These are phyloP conservation scores for Cepaea hortensis DNA, from an alignment of 2,888 invertebrate genomes.

Conservation along the genomic window DNA sequence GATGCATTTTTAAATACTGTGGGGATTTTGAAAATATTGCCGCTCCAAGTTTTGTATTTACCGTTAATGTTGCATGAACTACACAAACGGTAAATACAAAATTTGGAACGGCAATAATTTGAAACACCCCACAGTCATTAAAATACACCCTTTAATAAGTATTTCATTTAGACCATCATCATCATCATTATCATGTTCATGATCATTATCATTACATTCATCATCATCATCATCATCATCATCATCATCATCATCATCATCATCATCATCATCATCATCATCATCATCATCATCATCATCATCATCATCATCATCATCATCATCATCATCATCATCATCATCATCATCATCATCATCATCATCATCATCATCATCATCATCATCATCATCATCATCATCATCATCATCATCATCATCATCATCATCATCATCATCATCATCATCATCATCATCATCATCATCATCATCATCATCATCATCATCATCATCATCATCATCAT, in stretches of 20 bases:
- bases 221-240: slow-evolving; percentile 38
- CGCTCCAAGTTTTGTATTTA: too few relatives aligned
- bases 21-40: too few relatives aligned
- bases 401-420: slow-evolving; percentile 19
- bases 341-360: too few relatives aligned
- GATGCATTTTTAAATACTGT: too few relatives aligned
- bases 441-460: slow-evolving; percentile 1
- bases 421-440: neutral
- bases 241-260: slow-evolving; percentile 18
- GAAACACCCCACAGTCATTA: too few relatives aligned
- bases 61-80: too few relatives aligned
- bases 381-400: slow-evolving; percentile 38
- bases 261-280: slow-evolving; percentile 35
- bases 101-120: too few relatives aligned
- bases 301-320: too few relatives aligned
- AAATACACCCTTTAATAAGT: too few relatives aligned
- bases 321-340: too few relatives aligned
- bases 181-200: neutral
- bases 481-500: slow-evolving; percentile 24
- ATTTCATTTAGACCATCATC: too few relatives aligned
- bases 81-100: too few relatives aligned
- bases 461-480: slow-evolving; percentile 35
- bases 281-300: neutral
- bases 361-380: slow-evolving; percentile 21
- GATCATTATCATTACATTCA: slow-evolving; percentile 4